Conservation (phyloP, 2,888 invertebrate species). For the Rhorus exstirpatorius region DNA sequence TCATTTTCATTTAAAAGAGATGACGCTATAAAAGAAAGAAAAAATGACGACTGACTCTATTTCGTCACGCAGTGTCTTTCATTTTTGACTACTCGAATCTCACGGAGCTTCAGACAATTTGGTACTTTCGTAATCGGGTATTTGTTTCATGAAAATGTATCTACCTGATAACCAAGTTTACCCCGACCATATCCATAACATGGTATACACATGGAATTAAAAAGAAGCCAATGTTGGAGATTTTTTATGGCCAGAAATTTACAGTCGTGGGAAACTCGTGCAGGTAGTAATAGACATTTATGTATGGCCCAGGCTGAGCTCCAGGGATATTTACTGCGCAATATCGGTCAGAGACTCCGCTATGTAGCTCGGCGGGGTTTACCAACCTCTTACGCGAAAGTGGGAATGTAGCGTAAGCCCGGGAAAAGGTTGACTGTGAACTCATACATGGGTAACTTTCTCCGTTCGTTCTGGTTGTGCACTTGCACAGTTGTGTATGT, state of each 20-base stretch:
- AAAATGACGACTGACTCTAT: constrained; percentile 10
- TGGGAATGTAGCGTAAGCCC: constrained; percentile 51
- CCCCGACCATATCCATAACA: background rate
- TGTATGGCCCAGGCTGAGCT: constrained; percentile 75
- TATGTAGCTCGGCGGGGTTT: constrained; percentile 74
- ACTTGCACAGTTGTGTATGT: constrained; percentile 42
- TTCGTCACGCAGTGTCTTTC: background rate
- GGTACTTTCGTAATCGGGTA: too few relatives aligned
- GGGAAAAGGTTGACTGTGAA: constrained; percentile 63
- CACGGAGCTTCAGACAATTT: background rate
- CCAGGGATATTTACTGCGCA: constrained; percentile 81
- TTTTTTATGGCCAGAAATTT: constrained; percentile 19
- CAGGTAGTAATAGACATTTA: constrained; percentile 49
- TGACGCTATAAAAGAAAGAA: background rate
- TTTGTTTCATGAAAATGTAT: background rate
- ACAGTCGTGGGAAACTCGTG: constrained; percentile 49
- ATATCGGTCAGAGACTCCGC: constrained; percentile 77
- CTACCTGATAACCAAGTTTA: background rate
- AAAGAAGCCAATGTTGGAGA: constrained; percentile 13
- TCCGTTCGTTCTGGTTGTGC: constrained; percentile 50
- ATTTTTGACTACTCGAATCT: background rate
- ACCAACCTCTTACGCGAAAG: constrained; percentile 74
- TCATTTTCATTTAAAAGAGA: background rate
- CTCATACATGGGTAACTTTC: constrained; percentile 55
- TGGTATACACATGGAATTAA: constrained; percentile 5